Evolutionary conservation across 1,140 invertebrate genomes (phyloP), one percentile per base, ranked within the genome.

Genomic region (Lepidurus packardi): DNA sequence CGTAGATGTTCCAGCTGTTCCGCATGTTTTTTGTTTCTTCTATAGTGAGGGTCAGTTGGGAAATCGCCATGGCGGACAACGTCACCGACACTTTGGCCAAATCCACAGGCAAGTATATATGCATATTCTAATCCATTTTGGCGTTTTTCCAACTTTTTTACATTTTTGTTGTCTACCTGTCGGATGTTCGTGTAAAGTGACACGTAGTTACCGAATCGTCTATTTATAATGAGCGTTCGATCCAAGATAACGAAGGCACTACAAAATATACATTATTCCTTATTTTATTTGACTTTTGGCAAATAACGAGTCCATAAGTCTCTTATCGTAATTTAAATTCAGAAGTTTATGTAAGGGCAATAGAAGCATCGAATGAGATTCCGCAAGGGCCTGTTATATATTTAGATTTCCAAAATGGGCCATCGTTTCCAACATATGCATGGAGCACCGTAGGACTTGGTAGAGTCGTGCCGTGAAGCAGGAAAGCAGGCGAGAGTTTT

Each of bases 1-100:
- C 53, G 53, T 65, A 65, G 53, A 65, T n/a, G 53, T 16, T 65
- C 53, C 53, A 65, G 53, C 53, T 65, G 53, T 65, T 65, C 53
- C 21, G 53, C 53, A 65, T 65, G 53, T 16, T 65, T 65, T 65
- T 65, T 65, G 53, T 65, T 65, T 65, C 53, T 65, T 65, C 21
- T 65, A 65, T 65, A 65, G 53, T 65, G 53, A 2, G 53, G 53
- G 53, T 65, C 53, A 65, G 53, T 65, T 65, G 53, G 53, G 53
- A 9, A 65, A n/a, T 65, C 53, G 53, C 53, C 53, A 65, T 65
- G 53, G 53, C 53, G 53, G 53, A 65, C 53, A 65, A 65, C 53
- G 53, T 65, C 53, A 65, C 13, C 53, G 53, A 65, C 53, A 65
- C 53, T 65, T 65, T 65, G 53, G 53, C 53, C 53, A 9, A 65